phyloP scores from a whole-genome alignment of 2,113 vertebrate genomes.

The Jacana jacana region DNA sequence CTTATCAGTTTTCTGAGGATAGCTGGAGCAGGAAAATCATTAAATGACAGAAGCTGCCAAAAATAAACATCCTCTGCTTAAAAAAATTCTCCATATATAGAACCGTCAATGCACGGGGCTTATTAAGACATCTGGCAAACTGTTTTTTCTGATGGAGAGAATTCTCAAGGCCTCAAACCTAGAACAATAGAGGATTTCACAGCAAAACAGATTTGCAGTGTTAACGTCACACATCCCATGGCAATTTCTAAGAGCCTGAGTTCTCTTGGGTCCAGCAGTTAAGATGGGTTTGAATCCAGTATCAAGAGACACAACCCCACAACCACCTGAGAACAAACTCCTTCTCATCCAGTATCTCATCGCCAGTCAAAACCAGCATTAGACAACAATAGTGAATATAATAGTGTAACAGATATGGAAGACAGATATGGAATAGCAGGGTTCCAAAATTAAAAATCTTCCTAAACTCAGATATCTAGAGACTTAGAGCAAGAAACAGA shows the following conservation, averaged over 20 bases:
- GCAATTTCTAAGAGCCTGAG: not conserved
- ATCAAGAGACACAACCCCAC: not conserved
- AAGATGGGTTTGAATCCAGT: not conserved
- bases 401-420: not conserved
- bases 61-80: slow-evolving; percentile 64
- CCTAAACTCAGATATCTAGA: not conserved
- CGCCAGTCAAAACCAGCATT: not conserved
- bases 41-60: slow-evolving; percentile 62
- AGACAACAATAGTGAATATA: not conserved
- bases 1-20: slow-evolving; percentile 37
- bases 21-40: slow-evolving; percentile 60
- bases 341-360: not conserved
- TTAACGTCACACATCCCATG: not conserved
- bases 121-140: slow-evolving; percentile 55
- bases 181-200: slow-evolving; percentile 28
- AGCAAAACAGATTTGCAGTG: not conserved
- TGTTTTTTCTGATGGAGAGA: slow-evolving; percentile 44
- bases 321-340: not conserved
- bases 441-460: not conserved
- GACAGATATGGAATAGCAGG: not conserved
- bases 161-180: slow-evolving; percentile 28
- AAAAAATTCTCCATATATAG: slow-evolving; percentile 35
- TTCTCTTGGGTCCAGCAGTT: not conserved
- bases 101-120: not conserved
- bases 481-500: not conserved